Base-by-base conservation (phyloP, 2,888 invertebrate species). In the Heteropelma amictum region DNA sequence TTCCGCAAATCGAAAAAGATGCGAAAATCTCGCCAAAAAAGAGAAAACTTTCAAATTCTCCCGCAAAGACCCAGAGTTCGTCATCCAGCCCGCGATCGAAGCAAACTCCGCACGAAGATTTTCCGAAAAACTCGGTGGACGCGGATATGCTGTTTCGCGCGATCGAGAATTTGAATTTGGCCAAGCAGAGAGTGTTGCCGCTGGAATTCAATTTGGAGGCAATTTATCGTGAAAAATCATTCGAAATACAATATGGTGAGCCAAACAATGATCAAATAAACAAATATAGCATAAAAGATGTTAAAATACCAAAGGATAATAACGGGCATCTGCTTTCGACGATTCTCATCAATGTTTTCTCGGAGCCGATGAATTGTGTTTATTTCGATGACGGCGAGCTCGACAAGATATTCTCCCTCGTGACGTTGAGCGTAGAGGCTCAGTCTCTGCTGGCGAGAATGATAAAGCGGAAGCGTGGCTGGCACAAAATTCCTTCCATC, bases 321-420 rank as follows among this genome's bases (percentile, higher is more conserved):
- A 54, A 84, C 49, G 81, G 85, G 1, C 72, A 80, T 40, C 77
- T 82, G 64, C 76, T 87, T 1, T 79, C 84, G 2, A 72, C 60
- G 40, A 76, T 80, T 8, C 73, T 87, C 28, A 61, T 81, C 0
- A 78, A 79, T 8, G 86, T 87, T 2, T 82, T 88, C 26, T 79
- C 81, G 0, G 83, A 85, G 60, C 80, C 82, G 1, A 47, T 82
- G 1, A 88, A 88, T 68, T 88, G 87, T 42, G 85, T 85, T 7
- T 88, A 88, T 70, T 88, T 88, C 33, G 33, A 78, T n/a, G 72
- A 80, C 21, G 19, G 70, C 0, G 88, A 88, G 70, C 35, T 86
- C 0, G 81, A 86, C 67, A 73, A 70, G 3, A 64, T 87, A 65
- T 87, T 83, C 70, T 74, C 76, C 0, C 76, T 84, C 4, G 49